phyloP scores from a whole-genome alignment of 2,113 vertebrate genomes.

The Grus americana region DNA sequence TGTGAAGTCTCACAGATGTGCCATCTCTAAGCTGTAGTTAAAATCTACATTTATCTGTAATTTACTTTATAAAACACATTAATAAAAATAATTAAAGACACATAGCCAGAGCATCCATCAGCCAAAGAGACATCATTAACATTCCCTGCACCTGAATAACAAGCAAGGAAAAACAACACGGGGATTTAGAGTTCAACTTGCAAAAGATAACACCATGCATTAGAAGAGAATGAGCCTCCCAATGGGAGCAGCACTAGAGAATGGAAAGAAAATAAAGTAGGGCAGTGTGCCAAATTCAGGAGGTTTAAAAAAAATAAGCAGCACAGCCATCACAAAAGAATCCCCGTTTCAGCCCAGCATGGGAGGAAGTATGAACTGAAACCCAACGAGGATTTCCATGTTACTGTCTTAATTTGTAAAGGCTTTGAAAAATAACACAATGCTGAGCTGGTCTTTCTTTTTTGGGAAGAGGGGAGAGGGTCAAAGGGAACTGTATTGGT shows the following conservation, averaged over 20 bases:
- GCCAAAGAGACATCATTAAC: conserved; percentile 66
- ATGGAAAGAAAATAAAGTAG: conserved; percentile 74
- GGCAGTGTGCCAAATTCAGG: conserved; percentile 73
- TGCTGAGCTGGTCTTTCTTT: conserved; percentile 69
- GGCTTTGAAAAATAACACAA: conserved; percentile 74
- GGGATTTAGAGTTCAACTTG: conserved; percentile 73
- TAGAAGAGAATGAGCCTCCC: conserved; percentile 71
- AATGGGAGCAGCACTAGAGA: conserved; percentile 67
- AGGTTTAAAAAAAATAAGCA: conserved; percentile 73
- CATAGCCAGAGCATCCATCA: conserved; percentile 38
- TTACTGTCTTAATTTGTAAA: conserved; percentile 74
- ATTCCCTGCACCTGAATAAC: conserved; percentile 70
- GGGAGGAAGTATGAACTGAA: conserved; percentile 71
- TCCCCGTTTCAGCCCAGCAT: conserved; percentile 68
- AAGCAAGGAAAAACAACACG: conserved; percentile 66
- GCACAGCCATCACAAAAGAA: conserved; percentile 70
- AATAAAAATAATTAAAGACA: conserved; percentile 63
- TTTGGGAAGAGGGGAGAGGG: conserved; percentile 67
- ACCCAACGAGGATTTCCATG: conserved; percentile 71
- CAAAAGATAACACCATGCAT: conserved; percentile 71
- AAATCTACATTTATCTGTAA: conserved; percentile 46
- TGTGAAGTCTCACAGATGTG: background rate
- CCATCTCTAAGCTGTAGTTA: background rate
- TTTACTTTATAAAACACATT: conserved; percentile 53
- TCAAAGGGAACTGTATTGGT: conserved; percentile 71